Percentiles rank a stretch among this genome's conserved stretches.
Evolutionary conservation across 23 tunicate species (phyloP).

Genomic region (Corella eumyota): DNA sequence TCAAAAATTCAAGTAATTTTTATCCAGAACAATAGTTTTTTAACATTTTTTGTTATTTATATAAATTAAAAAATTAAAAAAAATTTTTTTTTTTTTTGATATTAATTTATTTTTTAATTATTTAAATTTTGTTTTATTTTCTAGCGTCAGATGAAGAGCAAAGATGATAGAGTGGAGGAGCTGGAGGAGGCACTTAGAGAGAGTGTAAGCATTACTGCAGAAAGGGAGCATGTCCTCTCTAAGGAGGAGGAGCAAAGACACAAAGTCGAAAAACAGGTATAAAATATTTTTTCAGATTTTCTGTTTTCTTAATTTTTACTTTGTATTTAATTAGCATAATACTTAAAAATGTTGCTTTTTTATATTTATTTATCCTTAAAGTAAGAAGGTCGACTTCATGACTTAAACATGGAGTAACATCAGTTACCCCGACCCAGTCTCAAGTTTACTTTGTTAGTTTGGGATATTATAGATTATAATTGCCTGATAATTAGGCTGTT

Average conservation of each 20-base stretch:
- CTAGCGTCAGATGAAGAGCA: constrained; percentile 47
- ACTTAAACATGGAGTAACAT: no score
- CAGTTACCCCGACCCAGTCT: no score
- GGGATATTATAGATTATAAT: no score
- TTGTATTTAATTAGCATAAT: no score
- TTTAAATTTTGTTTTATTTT: no score
- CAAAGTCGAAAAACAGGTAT: constrained; percentile 40
- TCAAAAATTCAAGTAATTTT: background rate
- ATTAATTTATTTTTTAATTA: background rate
- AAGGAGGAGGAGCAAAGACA: constrained; percentile 37
- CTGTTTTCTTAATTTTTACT: no score
- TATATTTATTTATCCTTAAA: no score
- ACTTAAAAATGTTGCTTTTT: no score
- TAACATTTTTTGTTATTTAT: background rate
- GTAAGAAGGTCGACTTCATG: no score
- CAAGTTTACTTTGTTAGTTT: no score
- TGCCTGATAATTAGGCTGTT: no score
- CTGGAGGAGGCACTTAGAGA: constrained; percentile 81
- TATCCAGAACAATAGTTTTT: background rate
- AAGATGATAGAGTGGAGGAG: constrained; percentile 70
- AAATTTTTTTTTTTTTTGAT: background rate
- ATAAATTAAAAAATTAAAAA: background rate
- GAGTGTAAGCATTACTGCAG: constrained; percentile 84
- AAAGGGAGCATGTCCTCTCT: constrained; percentile 55
- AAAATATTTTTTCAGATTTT: background rate